A percentile compares a stretch with the other conserved stretches of the same genome.
phyloP scores from a whole-genome alignment of 1,140 invertebrate genomes.

The Ctenoplectra terminalis region DNA sequence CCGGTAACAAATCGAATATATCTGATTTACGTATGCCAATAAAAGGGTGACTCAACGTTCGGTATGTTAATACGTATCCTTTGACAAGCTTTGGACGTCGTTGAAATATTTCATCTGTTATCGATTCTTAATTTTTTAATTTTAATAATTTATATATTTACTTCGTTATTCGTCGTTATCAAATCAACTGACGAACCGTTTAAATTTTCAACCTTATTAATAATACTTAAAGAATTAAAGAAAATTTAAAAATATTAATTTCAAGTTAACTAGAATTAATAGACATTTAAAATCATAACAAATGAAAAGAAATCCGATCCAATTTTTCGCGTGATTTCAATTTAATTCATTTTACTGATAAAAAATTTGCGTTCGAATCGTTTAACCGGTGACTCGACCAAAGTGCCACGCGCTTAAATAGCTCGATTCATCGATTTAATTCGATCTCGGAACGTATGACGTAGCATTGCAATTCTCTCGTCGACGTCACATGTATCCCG shows the following conservation, averaged over 20 bases:
- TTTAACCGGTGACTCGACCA: constrained; percentile 6
- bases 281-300: not conserved
- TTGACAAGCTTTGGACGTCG: not conserved
- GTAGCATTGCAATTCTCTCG: constrained; percentile 63
- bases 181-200: too few species aligned
- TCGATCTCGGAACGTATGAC: constrained; percentile 43
- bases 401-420: constrained; percentile 37
- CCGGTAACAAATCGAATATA: not conserved
- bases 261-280: fast-evolving
- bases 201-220: too few species aligned
- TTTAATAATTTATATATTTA: too few species aligned
- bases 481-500: constrained; percentile 74
- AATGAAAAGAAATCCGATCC: too few species aligned
- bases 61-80: not conserved
- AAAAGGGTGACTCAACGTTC: not conserved
- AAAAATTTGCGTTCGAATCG: not conserved
- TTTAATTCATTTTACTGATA: constrained; percentile 21
- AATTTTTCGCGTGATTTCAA: not conserved
- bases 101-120: not conserved
- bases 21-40: not conserved
- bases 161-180: too few species aligned
- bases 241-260: too few species aligned
- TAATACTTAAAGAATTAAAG: too few species aligned
- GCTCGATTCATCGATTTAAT: constrained; percentile 46
- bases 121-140: not conserved